Conservation (phyloP, 2,888 invertebrate species). For the Aphidoletes aphidimyza region DNA sequence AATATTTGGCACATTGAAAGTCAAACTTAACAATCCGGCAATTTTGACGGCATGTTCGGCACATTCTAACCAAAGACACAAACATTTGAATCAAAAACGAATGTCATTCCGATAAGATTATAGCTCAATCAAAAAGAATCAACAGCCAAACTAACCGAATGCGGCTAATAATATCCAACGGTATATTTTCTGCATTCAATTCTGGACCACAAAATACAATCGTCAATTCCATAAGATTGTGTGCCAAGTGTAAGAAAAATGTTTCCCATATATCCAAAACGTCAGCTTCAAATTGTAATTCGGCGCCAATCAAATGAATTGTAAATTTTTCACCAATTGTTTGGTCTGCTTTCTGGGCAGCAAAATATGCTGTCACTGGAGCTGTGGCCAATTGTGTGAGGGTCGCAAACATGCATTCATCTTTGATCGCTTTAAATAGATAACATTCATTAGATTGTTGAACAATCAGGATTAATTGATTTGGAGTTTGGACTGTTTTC, state of each 20-base stretch:
- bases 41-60: slow-evolving; percentile 68
- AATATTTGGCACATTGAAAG: slow-evolving; percentile 69
- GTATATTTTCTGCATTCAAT: slow-evolving; percentile 70
- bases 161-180: slow-evolving; percentile 70
- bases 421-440: slow-evolving; percentile 61
- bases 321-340: slow-evolving; percentile 1
- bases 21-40: slow-evolving; percentile 69
- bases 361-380: slow-evolving; percentile 72
- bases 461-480: too few species aligned
- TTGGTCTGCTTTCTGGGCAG: background rate
- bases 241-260: slow-evolving; percentile 74
- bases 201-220: slow-evolving; percentile 76
- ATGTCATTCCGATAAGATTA: too few species aligned
- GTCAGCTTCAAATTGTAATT: slow-evolving; percentile 78
- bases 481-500: too few species aligned
- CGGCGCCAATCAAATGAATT: slow-evolving; percentile 67
- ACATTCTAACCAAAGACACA: too few species aligned
- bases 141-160: slow-evolving; percentile 67
- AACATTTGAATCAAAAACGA: too few species aligned
- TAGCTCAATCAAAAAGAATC: background rate
- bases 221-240: slow-evolving; percentile 69
- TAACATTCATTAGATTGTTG: slow-evolving; percentile 29
- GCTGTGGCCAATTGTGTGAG: slow-evolving; percentile 75
- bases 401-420: slow-evolving; percentile 72
- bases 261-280: slow-evolving; percentile 77